Percentiles rank a stretch among this genome's conserved stretches.
Evolutionary conservation across 2,797 vertebrate species (phyloP).

Genomic region (Siniperca scherzeri): DNA sequence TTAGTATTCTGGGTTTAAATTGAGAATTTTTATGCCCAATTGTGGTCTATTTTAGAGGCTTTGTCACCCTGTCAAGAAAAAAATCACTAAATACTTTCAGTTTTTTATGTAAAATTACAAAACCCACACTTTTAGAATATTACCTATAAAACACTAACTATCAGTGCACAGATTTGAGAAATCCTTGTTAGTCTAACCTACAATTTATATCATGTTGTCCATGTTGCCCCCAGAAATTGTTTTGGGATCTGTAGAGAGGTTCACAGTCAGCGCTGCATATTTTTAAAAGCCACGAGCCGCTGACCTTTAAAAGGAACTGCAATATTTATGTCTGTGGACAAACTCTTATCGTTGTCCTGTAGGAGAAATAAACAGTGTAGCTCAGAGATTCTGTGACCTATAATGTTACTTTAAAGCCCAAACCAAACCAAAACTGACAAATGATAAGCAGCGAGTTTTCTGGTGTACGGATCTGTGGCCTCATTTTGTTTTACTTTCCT

Average conservation of each 20-base stretch:
- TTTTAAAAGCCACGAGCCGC: constrained; percentile 20
- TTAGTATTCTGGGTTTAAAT: not conserved
- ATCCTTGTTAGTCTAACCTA: not conserved
- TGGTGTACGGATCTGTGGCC: not conserved
- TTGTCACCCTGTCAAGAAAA: not conserved
- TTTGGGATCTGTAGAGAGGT: not conserved
- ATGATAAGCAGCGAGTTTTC: not conserved
- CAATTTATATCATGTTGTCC: not conserved
- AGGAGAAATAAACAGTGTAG: not conserved
- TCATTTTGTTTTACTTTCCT: not conserved
- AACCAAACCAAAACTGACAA: too few relatives aligned
- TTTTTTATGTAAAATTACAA: not conserved
- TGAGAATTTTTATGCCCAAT: not conserved
- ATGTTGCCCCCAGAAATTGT: not conserved
- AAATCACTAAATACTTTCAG: not conserved
- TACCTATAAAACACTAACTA: not conserved
- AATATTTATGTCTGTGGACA: constrained; percentile 26
- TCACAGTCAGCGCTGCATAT: not conserved
- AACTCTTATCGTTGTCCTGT: not conserved
- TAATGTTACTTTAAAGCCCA: not conserved
- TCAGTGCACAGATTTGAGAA: not conserved
- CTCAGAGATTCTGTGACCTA: not conserved
- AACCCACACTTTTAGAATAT: not conserved
- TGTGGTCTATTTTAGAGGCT: not conserved
- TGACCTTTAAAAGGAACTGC: constrained; percentile 23